phyloP scores from a whole-genome alignment of 2,888 invertebrate genomes.

The Anarsia innoxiella region DNA sequence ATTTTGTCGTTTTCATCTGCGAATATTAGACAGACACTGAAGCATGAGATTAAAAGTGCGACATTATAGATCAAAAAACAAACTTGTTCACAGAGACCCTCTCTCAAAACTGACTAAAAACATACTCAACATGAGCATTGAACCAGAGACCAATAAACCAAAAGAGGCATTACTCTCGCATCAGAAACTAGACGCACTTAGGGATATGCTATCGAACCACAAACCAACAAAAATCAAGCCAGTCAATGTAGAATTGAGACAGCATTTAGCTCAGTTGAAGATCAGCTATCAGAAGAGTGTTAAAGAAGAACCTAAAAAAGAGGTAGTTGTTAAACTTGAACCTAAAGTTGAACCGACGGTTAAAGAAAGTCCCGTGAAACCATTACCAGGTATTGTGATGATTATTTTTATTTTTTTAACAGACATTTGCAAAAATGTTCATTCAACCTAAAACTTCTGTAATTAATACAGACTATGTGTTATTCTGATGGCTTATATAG shows the following conservation, averaged over 20 bases:
- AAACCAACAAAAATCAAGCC: constrained; percentile 70
- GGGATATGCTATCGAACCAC: constrained; percentile 66
- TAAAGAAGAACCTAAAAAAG: constrained; percentile 32
- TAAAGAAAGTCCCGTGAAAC: neutral
- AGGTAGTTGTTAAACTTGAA: neutral
- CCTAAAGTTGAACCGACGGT: too few species aligned
- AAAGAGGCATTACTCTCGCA: constrained; percentile 56
- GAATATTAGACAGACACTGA: neutral
- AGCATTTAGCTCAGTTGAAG: constrained; percentile 50
- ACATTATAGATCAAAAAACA: too few species aligned
- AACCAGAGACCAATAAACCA: constrained; percentile 50
- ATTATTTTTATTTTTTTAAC: too few species aligned
- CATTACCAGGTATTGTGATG: too few species aligned
- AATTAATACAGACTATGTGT: neutral
- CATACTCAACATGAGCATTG: constrained; percentile 69
- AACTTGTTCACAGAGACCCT: constrained; percentile 45
- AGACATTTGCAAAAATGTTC: too few species aligned
- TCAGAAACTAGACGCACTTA: constrained; percentile 68
- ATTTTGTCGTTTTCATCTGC: too few species aligned
- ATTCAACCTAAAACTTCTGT: too few species aligned
- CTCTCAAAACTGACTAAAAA: constrained; percentile 66
- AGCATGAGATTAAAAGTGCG: neutral
- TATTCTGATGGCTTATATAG: too few species aligned
- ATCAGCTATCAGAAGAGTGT: constrained; percentile 49
- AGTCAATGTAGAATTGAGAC: constrained; percentile 57